Percentiles rank a stretch among this genome's conserved stretches.
Evolutionary conservation across 2,797 vertebrate species (phyloP).

Genomic region (Coccyzus lansbergi): DNA sequence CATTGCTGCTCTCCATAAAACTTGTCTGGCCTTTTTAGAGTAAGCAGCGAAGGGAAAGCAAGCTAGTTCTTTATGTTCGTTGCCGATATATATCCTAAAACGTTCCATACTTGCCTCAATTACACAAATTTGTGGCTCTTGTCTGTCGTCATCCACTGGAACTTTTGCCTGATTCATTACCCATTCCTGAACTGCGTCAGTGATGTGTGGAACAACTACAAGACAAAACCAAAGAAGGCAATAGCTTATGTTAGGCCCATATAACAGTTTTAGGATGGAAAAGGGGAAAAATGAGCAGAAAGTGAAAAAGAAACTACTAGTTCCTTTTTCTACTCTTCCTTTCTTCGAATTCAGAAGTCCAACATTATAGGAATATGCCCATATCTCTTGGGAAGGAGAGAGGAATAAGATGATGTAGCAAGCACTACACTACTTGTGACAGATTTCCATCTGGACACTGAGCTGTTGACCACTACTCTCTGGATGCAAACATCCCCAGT

Average conservation of each 20-base stretch:
- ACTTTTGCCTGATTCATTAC: slow-evolving; percentile 83
- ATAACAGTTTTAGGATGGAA: neutral
- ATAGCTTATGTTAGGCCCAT: neutral
- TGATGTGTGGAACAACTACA: slow-evolving; percentile 84
- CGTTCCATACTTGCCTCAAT: slow-evolving; percentile 77
- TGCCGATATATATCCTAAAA: neutral
- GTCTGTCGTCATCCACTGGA: slow-evolving; percentile 77
- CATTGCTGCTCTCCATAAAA: neutral
- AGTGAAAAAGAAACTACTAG: neutral
- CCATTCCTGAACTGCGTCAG: slow-evolving; percentile 85
- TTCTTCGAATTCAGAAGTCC: neutral
- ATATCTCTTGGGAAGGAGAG: neutral
- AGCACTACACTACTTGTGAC: neutral
- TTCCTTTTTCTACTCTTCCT: neutral
- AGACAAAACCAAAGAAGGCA: slow-evolving; percentile 22
- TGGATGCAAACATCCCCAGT: too few species aligned
- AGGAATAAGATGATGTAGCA: neutral
- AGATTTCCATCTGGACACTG: too few species aligned
- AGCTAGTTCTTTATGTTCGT: neutral
- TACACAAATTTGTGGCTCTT: slow-evolving; percentile 82
- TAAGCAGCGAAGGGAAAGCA: neutral
- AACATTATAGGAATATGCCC: neutral
- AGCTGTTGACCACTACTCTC: too few species aligned
- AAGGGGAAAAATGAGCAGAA: neutral
- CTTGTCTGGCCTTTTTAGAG: neutral